Evolutionary conservation across 2,113 vertebrate genomes (phyloP).

Genomic region (Xerus inauris): DNA sequence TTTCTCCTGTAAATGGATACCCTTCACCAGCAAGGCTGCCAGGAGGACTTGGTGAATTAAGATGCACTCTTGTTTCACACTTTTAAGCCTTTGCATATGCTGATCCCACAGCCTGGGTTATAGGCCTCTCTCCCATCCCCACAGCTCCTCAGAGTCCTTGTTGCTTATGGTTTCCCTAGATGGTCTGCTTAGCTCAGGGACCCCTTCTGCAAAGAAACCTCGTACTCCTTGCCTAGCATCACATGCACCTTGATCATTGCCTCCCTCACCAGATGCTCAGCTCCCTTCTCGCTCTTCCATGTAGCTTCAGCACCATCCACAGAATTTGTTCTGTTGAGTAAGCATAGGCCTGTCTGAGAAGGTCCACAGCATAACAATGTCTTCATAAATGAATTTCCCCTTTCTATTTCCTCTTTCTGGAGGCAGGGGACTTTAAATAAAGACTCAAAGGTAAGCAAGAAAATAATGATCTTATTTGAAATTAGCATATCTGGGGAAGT

Average conservation of each 20-base stretch:
- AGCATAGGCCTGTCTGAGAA: background rate
- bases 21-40: background rate
- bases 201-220: background rate
- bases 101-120: background rate
- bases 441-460: background rate
- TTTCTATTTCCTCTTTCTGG: background rate
- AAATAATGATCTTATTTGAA: slow-evolving; percentile 21
- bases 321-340: background rate
- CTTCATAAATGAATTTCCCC: background rate
- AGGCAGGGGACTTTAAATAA: background rate
- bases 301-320: background rate
- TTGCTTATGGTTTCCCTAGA: background rate
- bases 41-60: background rate
- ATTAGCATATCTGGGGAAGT: background rate
- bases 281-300: background rate
- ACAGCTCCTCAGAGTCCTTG: background rate
- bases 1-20: background rate
- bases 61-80: background rate
- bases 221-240: too few species aligned
- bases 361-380: background rate
- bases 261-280: background rate
- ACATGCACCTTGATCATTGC: background rate
- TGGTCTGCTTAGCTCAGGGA: background rate
- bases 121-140: background rate
- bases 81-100: background rate